Evolutionary conservation across 2,888 invertebrate species (phyloP).

Genomic region (Ephialtes manifestator): DNA sequence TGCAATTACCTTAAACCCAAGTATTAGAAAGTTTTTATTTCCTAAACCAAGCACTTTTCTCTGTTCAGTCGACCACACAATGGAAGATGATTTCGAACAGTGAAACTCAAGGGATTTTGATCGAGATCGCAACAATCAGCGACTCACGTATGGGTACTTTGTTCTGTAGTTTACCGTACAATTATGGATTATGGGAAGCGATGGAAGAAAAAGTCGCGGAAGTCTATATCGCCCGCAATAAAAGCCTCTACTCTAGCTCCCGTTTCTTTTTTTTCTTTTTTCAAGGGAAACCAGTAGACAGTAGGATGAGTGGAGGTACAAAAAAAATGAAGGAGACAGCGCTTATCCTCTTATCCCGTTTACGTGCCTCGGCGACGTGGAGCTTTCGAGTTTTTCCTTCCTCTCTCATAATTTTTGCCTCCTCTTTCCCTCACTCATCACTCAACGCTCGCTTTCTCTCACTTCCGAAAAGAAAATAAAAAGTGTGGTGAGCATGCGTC

Average conservation of each 20-base stretch:
- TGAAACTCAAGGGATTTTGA: not conserved
- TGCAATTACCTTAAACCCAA: no score
- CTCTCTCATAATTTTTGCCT: constrained; percentile 33
- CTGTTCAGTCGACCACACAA: not conserved
- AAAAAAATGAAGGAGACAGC: constrained; percentile 46
- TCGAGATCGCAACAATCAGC: constrained; percentile 27
- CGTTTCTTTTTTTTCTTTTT: no score
- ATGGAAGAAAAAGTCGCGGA: constrained; percentile 20
- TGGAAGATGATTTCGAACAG: not conserved
- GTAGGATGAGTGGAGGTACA: constrained; percentile 13
- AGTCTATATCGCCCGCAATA: constrained; percentile 40
- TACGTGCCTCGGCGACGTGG: constrained; percentile 63
- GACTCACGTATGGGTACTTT: constrained; percentile 16
- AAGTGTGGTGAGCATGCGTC: constrained; percentile 49
- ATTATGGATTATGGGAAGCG: constrained; percentile 7
- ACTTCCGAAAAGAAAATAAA: constrained; percentile 42
- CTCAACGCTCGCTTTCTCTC: constrained; percentile 15
- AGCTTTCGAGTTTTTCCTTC: constrained; percentile 48
- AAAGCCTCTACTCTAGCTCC: constrained; percentile 27
- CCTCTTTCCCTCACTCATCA: constrained; percentile 17
- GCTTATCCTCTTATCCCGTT: constrained; percentile 71
- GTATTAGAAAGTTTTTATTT: not conserved
- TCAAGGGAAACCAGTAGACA: not conserved
- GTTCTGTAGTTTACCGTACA: constrained; percentile 5
- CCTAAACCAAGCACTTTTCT: no score